These are phyloP conservation scores for Hemitrygon akajei DNA, from an alignment of 2,797 vertebrate species.

Conservation along the genomic window DNA sequence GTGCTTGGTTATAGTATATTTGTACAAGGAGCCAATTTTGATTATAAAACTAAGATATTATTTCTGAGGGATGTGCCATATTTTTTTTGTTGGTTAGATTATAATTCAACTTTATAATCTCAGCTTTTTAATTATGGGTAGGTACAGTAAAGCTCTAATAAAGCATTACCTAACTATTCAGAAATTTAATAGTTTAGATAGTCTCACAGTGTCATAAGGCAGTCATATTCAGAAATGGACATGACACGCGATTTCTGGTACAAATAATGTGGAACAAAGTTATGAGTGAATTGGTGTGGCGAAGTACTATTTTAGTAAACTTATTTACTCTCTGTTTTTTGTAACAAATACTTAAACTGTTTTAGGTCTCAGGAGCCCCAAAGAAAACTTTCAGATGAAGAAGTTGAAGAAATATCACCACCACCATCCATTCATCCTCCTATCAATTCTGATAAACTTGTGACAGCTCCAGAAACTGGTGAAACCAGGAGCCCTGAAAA, in stretches of 20 bases:
- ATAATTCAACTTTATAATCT: neutral
- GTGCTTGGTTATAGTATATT: neutral
- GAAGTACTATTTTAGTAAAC: neutral
- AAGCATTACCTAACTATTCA: no score
- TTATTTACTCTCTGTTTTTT: neutral
- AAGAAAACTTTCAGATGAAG: constrained; percentile 41
- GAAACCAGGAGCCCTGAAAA: constrained; percentile 52
- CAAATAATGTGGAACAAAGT: neutral
- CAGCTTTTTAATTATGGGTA: neutral
- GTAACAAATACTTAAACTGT: neutral
- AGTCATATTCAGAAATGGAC: neutral
- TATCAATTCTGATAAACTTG: constrained; percentile 47
- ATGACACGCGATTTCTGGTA: no score
- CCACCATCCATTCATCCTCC: constrained; percentile 40
- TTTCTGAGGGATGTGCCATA: neutral
- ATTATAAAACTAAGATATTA: neutral
- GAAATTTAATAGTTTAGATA: no score
- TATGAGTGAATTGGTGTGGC: no score
- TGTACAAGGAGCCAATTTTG: neutral
- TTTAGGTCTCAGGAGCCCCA: constrained; percentile 31
- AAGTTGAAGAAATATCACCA: constrained; percentile 48
- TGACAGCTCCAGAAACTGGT: constrained; percentile 49
- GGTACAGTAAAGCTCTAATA: no score
- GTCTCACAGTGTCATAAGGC: neutral
- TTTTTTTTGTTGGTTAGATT: neutral